A percentile compares a stretch with the other conserved stretches of the same genome.
Evolutionary conservation across 2,888 invertebrate species (phyloP).

Genomic region (Petrophora chlorosata): DNA sequence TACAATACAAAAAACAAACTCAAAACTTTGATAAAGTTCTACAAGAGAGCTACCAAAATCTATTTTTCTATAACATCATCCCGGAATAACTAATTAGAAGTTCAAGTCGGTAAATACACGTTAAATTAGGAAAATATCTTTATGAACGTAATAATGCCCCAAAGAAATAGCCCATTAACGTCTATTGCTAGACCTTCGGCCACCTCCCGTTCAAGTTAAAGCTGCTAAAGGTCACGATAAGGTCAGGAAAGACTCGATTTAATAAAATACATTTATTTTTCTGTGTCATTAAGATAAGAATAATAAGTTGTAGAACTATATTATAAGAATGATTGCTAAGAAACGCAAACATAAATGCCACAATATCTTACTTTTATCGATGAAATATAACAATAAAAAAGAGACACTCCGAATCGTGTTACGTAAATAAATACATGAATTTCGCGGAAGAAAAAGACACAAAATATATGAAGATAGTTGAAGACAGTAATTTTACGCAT

Average conservation of each 20-base stretch:
- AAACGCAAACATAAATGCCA: conserved; percentile 1
- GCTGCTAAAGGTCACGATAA: conserved; percentile 24
- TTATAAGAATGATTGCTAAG: background rate
- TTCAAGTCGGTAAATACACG: background rate
- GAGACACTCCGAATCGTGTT: background rate
- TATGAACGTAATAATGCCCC: conserved; percentile 21
- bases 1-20: too few species aligned
- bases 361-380: conserved; percentile 10
- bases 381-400: conserved; percentile 12
- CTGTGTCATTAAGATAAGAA: conserved; percentile 5
- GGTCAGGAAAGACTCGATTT: conserved; percentile 22
- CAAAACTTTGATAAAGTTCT: too few species aligned
- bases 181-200: conserved; percentile 27
- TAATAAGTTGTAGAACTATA: background rate
- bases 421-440: conserved; percentile 51
- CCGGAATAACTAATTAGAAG: background rate
- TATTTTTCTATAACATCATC: background rate
- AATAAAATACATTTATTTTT: background rate
- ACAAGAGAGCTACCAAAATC: too few species aligned
- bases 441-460: conserved; percentile 44
- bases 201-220: conserved; percentile 31
- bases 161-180: conserved; percentile 25
- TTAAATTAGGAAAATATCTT: conserved; percentile 17
- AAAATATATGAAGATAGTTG: conserved; percentile 68
- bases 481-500: conserved; percentile 79